Evolutionary conservation across 2,888 invertebrate species (phyloP).

Genomic region (Ametastegia equiseti): DNA sequence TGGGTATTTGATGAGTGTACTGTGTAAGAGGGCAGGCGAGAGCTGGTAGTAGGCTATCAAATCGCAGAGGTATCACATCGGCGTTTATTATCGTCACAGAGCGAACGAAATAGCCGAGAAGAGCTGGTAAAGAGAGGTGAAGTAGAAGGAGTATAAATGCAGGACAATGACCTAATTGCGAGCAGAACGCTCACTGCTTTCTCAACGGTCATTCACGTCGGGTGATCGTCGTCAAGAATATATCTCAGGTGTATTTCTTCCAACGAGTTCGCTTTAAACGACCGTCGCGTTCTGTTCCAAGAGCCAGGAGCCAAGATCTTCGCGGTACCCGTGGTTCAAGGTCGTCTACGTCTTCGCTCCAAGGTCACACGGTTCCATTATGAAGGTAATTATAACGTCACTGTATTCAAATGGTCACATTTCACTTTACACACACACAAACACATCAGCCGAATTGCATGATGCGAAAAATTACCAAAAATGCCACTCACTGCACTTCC

Average conservation of each 20-base stretch:
- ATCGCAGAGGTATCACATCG: not conserved
- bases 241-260: not conserved
- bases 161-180: conserved; percentile 75
- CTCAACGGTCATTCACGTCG: conserved; percentile 65
- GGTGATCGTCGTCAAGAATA: conserved; percentile 29
- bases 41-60: not conserved
- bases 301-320: not conserved
- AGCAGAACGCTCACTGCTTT: conserved; percentile 72
- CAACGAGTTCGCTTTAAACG: no score
- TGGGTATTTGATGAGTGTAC: not conserved
- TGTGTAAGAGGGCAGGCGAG: not conserved
- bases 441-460: not conserved
- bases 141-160: conserved; percentile 69
- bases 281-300: not conserved
- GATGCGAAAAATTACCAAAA: not conserved
- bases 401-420: no score
- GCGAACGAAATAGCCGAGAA: not conserved
- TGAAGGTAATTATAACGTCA: no score
- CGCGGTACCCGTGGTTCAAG: not conserved
- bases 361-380: not conserved
- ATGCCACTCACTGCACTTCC: not conserved
- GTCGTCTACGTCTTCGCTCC: not conserved
- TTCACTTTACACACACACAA: not conserved
- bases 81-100: not conserved
- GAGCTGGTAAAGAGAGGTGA: not conserved